Conservation (phyloP, 1,140 invertebrate species). For the Metopolophium dirhodum region DNA sequence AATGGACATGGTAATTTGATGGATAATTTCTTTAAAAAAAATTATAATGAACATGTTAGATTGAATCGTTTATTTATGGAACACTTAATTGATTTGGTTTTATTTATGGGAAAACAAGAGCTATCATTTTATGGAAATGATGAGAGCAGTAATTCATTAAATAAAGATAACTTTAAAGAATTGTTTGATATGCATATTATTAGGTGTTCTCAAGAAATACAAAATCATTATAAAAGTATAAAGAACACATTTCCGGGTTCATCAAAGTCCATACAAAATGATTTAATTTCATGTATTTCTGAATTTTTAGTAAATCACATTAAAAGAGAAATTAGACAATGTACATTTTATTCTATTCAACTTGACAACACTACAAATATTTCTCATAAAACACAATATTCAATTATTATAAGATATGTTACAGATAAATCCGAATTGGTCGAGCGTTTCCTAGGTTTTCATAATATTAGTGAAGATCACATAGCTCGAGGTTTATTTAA, state of each 20-base stretch:
- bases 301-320: not conserved
- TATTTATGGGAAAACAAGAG: not conserved
- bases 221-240: not conserved
- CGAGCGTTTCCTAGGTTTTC: constrained; percentile 60
- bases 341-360: not conserved
- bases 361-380: not conserved
- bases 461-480: constrained; percentile 58
- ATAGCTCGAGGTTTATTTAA: constrained; percentile 57
- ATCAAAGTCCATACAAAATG: not conserved
- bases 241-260: not conserved
- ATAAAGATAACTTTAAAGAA: not conserved
- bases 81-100: not conserved
- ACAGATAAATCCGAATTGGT: constrained; percentile 35
- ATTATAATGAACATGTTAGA: not conserved
- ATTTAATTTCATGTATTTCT: not conserved
- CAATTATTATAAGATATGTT: constrained; percentile 39
- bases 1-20: not conserved
- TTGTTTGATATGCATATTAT: not conserved
- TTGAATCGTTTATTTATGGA: not conserved
- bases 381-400: not conserved
- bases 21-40: not conserved
- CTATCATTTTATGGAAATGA: not conserved
- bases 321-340: not conserved
- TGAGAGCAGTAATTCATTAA: not conserved
- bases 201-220: not conserved